Evolutionary conservation across 2,888 invertebrate species (phyloP).

Genomic region (Sphinx pinastri): DNA sequence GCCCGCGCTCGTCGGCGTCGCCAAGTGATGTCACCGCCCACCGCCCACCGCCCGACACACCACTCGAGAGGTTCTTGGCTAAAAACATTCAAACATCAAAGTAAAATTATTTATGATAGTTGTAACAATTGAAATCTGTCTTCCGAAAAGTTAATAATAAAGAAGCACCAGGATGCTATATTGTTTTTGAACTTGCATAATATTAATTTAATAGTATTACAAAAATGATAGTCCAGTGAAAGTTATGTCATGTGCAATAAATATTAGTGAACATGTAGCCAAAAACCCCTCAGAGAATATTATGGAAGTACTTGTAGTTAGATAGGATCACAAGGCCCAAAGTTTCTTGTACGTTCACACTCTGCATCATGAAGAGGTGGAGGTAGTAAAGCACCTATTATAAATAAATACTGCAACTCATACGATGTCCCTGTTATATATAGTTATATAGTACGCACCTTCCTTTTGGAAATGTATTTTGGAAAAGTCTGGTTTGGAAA

Average conservation of each 20-base stretch:
- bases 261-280: conserved; percentile 1
- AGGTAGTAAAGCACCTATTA: not conserved
- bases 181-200: too few species aligned
- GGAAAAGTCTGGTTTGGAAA: too few species aligned
- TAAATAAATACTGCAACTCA: not conserved
- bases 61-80: not conserved
- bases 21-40: conserved; percentile 82
- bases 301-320: conserved; percentile 6
- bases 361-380: not conserved
- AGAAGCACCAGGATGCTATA: too few species aligned
- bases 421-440: too few species aligned
- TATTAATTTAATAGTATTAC: too few species aligned
- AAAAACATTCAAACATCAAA: not conserved
- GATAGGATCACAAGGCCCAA: conserved; percentile 5
- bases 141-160: not conserved
- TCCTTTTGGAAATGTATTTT: too few species aligned
- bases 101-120: not conserved
- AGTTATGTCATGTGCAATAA: not conserved
- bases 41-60: not conserved
- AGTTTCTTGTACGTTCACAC: conserved; percentile 2
- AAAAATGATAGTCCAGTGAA: not conserved
- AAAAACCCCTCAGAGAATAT: not conserved
- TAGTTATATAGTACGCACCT: too few species aligned
- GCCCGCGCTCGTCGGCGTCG: conserved; percentile 98
- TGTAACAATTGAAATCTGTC: not conserved